Base-by-base conservation (phyloP, 2,888 invertebrate genomes). In the Drosophila mettleri region DNA sequence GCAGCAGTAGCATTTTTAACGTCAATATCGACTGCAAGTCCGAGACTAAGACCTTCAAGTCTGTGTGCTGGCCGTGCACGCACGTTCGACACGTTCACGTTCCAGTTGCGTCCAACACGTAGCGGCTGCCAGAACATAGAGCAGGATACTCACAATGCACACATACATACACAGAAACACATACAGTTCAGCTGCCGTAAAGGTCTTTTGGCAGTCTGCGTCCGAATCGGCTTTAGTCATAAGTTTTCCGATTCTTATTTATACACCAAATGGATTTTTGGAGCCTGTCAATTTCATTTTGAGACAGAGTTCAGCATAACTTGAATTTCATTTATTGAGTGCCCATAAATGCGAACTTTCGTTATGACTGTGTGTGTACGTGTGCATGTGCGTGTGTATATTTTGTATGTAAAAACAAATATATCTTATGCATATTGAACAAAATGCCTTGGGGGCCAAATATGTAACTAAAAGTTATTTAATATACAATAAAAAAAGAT, bases 1-100 rank as follows among this genome's bases (percentile, higher is more conserved):
- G 54, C 68, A 69, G 79, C 62, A 68, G 52, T 62, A 80, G 38
- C 52, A 74, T 80, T 73, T 78, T 84, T 70, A 74, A 78, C 80
- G 85, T 88, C 88, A 84, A 88, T 86, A 83, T 72, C 66, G 69
- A 78, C 76, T 73, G 71, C 77, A 82, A 70, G 69, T 68, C 59
- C 52, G 43, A 48, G 46, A 45, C 54, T 69, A 45, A 62, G 45
- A 69, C 53, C 65, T 55, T 55, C 63, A 61, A 58, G 54, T 31
- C 69, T 33, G 46, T 62, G 63, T 57, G 61, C 67, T 55, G 67
- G 69, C 49, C 46, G 46, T 53, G 65, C 72, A 85, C 86, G 79
- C 88, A 85, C 86, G 69, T 85, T 80, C 77, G 60, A 58, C 86
- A 82, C 82, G 80, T 80, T 71, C 74, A 43, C 48, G 52, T 62